A percentile compares a stretch with the other conserved stretches of the same genome.
These are phyloP conservation scores for Athene cunicularia DNA, from an alignment of 2,113 vertebrate species.

Conservation along the genomic window DNA sequence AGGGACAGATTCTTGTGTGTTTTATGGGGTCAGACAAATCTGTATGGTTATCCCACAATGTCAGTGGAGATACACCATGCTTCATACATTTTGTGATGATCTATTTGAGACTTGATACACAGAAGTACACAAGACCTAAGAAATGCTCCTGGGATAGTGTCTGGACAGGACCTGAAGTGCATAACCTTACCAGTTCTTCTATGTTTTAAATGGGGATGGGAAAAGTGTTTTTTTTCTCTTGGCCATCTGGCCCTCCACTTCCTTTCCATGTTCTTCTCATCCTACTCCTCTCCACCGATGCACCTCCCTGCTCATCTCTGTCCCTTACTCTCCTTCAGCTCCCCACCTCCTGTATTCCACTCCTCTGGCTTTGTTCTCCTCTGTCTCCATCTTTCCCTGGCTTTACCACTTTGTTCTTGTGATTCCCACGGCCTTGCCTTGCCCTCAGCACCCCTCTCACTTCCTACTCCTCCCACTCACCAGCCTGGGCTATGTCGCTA, in stretches of 20 bases:
- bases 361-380: neutral
- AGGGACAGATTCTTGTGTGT: neutral
- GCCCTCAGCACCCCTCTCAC: neutral
- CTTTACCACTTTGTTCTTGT: neutral
- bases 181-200: neutral
- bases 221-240: neutral
- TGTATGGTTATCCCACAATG: neutral
- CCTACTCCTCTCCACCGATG: neutral
- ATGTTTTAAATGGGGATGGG: neutral
- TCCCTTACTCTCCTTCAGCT: neutral
- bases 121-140: neutral
- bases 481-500: neutral
- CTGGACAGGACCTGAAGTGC: neutral
- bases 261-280: neutral
- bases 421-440: slow-evolving; percentile 2
- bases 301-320: neutral
- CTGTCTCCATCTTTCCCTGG: neutral
- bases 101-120: neutral
- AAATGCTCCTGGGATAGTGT: too few relatives aligned
- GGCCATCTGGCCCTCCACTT: neutral
- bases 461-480: neutral
- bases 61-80: neutral
- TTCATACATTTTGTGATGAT: neutral
- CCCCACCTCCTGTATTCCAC: neutral
- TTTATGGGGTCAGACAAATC: neutral